phyloP scores from a whole-genome alignment of 2,797 vertebrate genomes.

The Phrynocephalus forsythii region DNA sequence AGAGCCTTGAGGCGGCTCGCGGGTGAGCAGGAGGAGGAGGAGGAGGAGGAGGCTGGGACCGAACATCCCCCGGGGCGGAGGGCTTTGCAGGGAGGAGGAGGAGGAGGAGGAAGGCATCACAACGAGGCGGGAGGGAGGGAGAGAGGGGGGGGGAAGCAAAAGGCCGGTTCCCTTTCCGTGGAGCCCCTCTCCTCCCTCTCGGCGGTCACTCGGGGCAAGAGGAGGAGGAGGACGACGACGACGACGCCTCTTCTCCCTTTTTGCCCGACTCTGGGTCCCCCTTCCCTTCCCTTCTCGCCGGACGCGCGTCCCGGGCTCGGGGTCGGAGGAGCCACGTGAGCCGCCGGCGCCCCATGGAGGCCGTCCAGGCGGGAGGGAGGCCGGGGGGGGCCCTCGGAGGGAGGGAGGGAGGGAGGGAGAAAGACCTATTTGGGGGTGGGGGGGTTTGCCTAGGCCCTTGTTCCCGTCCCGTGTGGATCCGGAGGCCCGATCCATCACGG shows the following conservation, averaged over 20 bases:
- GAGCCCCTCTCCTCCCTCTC: background rate
- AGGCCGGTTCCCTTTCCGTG: too few species aligned
- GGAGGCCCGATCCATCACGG: too few species aligned
- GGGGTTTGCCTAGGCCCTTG: background rate
- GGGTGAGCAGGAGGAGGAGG: constrained; percentile 81
- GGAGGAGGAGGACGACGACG: too few species aligned
- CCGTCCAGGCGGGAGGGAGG: accelerated
- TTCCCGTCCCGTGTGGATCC: background rate
- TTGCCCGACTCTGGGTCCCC: too few species aligned
- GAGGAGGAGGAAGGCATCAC: background rate
- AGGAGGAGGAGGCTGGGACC: background rate
- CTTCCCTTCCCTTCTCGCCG: too few species aligned
- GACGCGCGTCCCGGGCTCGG: too few species aligned
- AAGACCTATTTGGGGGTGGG: background rate
- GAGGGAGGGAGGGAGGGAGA: background rate
- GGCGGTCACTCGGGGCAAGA: too few species aligned
- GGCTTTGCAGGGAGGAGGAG: background rate
- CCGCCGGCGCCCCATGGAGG: too few species aligned
- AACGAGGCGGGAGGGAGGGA: accelerated
- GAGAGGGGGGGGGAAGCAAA: too few species aligned
- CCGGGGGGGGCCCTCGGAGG: too few species aligned
- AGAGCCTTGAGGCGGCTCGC: constrained; percentile 96
- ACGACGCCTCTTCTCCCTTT: too few species aligned
- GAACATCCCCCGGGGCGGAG: background rate
- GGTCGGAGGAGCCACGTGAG: background rate